These are phyloP conservation scores for Nephrocerus scutellatus DNA, from an alignment of 2,888 invertebrate species.

Conservation along the genomic window DNA sequence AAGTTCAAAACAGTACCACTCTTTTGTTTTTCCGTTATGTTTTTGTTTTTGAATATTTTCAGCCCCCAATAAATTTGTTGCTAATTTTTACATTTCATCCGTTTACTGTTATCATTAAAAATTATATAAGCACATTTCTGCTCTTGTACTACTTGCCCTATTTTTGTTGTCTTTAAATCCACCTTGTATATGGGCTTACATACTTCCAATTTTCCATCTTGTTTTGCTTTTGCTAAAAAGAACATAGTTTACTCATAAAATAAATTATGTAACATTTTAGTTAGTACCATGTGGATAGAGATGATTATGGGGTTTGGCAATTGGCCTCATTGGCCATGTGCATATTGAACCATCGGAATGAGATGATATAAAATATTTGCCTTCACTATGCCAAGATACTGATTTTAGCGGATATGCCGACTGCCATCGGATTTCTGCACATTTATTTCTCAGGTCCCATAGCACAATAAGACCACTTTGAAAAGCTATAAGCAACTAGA, in stretches of 20 bases:
- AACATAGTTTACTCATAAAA: too few relatives aligned
- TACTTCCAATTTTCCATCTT: slow-evolving; percentile 86
- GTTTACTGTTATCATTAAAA: background rate
- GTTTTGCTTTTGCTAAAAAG: slow-evolving; percentile 80
- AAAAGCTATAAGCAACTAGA: slow-evolving; percentile 89
- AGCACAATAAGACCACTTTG: slow-evolving; percentile 90
- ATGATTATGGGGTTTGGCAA: slow-evolving; percentile 70
- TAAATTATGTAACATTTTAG: background rate
- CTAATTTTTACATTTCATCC: background rate
- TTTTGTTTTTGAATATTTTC: too few relatives aligned
- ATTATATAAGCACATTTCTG: background rate
- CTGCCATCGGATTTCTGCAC: slow-evolving; percentile 78
- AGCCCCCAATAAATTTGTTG: too few relatives aligned
- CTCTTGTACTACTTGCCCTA: slow-evolving; percentile 56
- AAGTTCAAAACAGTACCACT: too few relatives aligned
- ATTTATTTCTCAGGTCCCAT: slow-evolving; percentile 88
- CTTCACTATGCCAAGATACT: slow-evolving; percentile 95
- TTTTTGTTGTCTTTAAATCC: slow-evolving; percentile 85
- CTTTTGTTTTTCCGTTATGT: too few relatives aligned
- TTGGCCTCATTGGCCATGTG: slow-evolving; percentile 79
- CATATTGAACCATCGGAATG: slow-evolving; percentile 94
- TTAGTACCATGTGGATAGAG: slow-evolving; percentile 85
- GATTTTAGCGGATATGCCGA: slow-evolving; percentile 73
- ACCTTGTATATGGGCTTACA: slow-evolving; percentile 94
- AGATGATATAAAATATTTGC: slow-evolving; percentile 93